Evolutionary conservation across 2,113 vertebrate genomes (phyloP).

Genomic region (Guaruba guarouba): DNA sequence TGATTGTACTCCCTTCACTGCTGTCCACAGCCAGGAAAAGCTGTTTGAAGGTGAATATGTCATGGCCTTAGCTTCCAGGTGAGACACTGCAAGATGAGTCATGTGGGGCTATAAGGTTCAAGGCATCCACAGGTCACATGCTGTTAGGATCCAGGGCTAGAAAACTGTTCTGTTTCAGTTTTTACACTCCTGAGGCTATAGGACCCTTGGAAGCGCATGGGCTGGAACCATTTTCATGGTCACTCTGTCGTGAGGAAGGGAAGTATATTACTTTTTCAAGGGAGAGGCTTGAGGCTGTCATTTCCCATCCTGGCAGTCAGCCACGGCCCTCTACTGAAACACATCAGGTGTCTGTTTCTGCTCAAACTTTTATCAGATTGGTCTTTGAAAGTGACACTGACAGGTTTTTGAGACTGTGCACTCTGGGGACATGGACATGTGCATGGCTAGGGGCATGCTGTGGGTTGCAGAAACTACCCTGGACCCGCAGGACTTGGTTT

Average conservation of each 20-base stretch:
- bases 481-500: neutral
- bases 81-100: neutral
- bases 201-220: rapidly evolving
- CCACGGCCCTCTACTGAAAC: neutral
- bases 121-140: neutral
- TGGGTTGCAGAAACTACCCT: neutral
- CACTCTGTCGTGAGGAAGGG: neutral
- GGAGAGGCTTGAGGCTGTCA: neutral
- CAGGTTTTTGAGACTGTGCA: neutral
- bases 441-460: neutral
- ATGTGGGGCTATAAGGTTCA: neutral
- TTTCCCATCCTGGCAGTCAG: neutral
- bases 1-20: neutral
- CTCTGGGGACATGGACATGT: neutral
- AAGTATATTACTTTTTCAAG: neutral
- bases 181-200: neutral
- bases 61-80: neutral
- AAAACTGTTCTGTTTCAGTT: neutral
- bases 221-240: neutral
- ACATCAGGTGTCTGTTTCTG: neutral
- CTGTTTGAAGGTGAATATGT: neutral
- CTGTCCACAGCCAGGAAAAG: neutral
- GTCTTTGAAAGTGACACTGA: neutral
- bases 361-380: neutral
- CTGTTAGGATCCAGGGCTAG: neutral